phyloP scores from a whole-genome alignment of 2,797 vertebrate species.

The Rhinatrema bivittatum region DNA sequence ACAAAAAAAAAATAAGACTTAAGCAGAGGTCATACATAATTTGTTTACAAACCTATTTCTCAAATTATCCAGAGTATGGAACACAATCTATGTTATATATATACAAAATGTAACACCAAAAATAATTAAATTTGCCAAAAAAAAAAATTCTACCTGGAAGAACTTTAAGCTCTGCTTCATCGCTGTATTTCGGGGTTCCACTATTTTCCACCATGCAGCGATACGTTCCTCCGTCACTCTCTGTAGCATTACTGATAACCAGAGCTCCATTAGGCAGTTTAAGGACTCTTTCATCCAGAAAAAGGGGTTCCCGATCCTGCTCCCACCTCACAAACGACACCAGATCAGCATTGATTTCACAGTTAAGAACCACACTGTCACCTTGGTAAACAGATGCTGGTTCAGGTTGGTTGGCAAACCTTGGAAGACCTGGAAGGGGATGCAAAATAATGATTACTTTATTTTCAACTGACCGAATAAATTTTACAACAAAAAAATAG shows the following conservation, averaged over 20 bases:
- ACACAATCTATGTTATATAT: too few species aligned
- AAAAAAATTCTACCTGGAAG: slow-evolving; percentile 64
- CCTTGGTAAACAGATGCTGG: slow-evolving; percentile 52
- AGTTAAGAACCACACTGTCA: slow-evolving; percentile 70
- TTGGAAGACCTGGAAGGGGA: slow-evolving; percentile 66
- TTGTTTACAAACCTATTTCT: too few species aligned
- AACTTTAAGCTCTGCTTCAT: slow-evolving; percentile 79
- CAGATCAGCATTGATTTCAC: slow-evolving; percentile 79
- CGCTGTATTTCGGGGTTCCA: slow-evolving; percentile 76
- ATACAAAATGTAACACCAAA: too few species aligned
- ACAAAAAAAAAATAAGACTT: too few species aligned
- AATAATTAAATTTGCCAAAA: too few species aligned
- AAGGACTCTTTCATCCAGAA: slow-evolving; percentile 51
- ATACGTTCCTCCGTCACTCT: slow-evolving; percentile 72
- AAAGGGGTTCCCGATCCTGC: slow-evolving; percentile 63
- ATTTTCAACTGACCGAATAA: too few species aligned
- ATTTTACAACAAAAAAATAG: too few species aligned
- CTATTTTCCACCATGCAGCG: slow-evolving; percentile 79
- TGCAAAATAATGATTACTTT: not conserved
- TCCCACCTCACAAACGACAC: slow-evolving; percentile 81
- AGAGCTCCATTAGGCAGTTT: slow-evolving; percentile 73
- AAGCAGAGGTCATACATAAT: too few species aligned
- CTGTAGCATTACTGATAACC: slow-evolving; percentile 75
- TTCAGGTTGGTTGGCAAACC: slow-evolving; percentile 77
- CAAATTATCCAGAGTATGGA: too few species aligned